Conservation (phyloP, 2,797 vertebrate species). For the Scolopax bukidnonensis region DNA sequence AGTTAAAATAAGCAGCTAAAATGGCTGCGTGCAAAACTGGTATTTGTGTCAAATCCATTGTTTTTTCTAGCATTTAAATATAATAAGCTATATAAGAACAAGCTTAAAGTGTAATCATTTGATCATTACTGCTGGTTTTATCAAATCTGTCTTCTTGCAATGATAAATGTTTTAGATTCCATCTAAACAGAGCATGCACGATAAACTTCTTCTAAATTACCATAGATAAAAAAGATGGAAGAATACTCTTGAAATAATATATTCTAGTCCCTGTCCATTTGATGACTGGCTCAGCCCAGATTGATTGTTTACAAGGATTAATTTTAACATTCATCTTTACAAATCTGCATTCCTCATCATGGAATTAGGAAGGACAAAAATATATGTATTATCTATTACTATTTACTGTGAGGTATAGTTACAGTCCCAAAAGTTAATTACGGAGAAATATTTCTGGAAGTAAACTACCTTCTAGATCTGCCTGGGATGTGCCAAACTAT, state of each 20-base stretch:
- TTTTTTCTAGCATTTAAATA: constrained; percentile 44
- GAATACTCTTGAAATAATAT: constrained; percentile 1
- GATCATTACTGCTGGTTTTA: not conserved
- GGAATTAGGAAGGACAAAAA: not conserved
- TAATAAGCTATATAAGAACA: not conserved
- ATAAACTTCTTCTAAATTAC: constrained; percentile 7
- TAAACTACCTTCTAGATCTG: not conserved
- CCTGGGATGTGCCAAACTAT: not conserved
- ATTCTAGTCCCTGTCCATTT: constrained; percentile 9
- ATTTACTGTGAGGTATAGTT: not conserved
- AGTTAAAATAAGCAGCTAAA: not conserved
- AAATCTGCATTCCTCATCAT: not conserved
- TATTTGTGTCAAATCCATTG: not conserved
- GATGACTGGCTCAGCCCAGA: not conserved
- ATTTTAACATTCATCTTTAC: not conserved
- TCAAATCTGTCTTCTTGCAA: constrained; percentile 17
- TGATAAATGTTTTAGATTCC: constrained; percentile 9
- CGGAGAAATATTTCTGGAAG: not conserved
- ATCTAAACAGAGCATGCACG: not conserved
- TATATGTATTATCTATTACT: not conserved
- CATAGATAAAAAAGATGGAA: not conserved
- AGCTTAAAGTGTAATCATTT: not conserved
- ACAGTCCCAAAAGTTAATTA: not conserved
- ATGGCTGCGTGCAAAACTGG: not conserved
- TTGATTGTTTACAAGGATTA: constrained; percentile 34